Base-by-base conservation (phyloP, 1,140 invertebrate genomes). In the Helicoverpa zea region DNA sequence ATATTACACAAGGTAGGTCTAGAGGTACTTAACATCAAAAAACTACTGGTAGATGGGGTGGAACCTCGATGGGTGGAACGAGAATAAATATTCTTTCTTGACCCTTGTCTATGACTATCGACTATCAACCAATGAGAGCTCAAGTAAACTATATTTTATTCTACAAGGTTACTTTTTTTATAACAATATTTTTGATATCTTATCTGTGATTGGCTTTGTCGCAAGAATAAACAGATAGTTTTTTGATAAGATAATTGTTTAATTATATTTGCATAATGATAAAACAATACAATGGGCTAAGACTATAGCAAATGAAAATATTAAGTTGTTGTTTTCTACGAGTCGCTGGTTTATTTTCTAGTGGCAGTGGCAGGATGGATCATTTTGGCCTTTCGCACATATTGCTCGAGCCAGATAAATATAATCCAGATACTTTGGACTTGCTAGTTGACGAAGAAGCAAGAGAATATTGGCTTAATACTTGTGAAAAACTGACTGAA, bases 381-480 rank as follows among this genome's bases (percentile, higher is more conserved):
- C 91, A 92, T 89, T 94, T 93, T 88, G 92, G 91, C 64, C 87
- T 95, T 61, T 91, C 91, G 43, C 92, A 94, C 80, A 92, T 95
- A 84, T 86, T 95, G 72, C 89, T 88, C 56, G 92, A 94, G 79
- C 92, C 94, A 84, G 92, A 94, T 91, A 94, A 94, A 87, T 99
- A 99, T 94, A 96, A 97, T 90, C 98, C 98, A 16, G 98, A 99
- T 93, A 98, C 98, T 18, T 97, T 98, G 72, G 98, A 99, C 95
- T 96, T 99, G 13, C 97, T 97, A 64, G 96, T 97, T 87, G 98
- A 99, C 95, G 95, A 96, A 83, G 97, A 98, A 93, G 98, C 98
- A 18, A 96, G 98, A 86, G 96, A 97, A 83, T 99, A 99, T 95
- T 99, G 99, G 99, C 95, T 99, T 63, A 95, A 97, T 73, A 99